phyloP scores from a whole-genome alignment of 2,113 vertebrate genomes.

The Empidonax alnorum region DNA sequence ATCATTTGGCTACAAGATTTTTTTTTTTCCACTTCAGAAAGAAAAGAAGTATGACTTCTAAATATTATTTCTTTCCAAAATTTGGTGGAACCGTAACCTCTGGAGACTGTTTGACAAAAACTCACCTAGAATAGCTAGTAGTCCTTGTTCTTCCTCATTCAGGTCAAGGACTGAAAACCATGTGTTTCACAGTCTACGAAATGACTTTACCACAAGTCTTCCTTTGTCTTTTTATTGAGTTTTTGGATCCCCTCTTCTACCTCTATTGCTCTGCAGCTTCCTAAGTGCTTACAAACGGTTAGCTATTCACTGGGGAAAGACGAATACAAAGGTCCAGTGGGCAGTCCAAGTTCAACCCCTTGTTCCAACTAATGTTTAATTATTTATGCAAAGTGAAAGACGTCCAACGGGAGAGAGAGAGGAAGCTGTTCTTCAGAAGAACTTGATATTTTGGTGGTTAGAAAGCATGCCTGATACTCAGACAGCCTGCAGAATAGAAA shows the following conservation, averaged over 20 bases:
- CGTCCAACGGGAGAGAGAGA: not conserved
- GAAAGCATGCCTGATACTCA: not conserved
- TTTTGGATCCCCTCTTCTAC: not conserved
- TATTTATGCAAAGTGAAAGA: conserved; percentile 16
- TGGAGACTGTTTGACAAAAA: not conserved
- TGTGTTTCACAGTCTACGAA: not conserved
- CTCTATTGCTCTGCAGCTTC: not conserved
- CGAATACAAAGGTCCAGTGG: not conserved
- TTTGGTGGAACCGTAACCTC: not conserved
- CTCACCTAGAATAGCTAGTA: not conserved
- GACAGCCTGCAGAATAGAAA: not conserved
- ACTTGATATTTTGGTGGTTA: not conserved
- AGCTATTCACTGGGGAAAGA: not conserved
- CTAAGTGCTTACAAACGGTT: not conserved
- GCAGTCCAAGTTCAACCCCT: not conserved
- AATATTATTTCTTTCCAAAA: not conserved
- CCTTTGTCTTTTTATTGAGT: not conserved
- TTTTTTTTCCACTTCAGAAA: not conserved
- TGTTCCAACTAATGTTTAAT: conserved; percentile 32
- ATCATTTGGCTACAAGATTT: accelerated
- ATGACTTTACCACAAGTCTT: not conserved
- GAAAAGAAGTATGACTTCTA: not conserved
- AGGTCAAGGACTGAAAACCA: not conserved
- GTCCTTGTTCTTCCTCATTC: not conserved
- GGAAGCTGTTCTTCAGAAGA: not conserved